Evolutionary conservation across 2,113 vertebrate species (phyloP).

Genomic region (Pteropus alecto): DNA sequence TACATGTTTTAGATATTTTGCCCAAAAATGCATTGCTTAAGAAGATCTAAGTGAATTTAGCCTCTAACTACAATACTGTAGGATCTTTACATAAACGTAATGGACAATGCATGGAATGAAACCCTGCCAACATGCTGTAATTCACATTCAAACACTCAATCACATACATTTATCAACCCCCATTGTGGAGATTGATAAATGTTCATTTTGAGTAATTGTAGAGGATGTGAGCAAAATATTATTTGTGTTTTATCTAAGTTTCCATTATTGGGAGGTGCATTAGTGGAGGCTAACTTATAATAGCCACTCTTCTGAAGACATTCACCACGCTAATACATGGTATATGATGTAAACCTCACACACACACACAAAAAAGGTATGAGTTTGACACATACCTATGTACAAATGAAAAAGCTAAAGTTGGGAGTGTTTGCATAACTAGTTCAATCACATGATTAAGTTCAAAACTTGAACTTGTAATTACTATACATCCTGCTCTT

Average conservation of each 20-base stretch:
- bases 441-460: not conserved
- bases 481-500: not conserved
- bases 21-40: not conserved
- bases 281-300: not conserved
- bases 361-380: not conserved
- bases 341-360: not conserved
- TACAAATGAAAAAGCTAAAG: not conserved
- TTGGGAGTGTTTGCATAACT: not conserved
- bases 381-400: not conserved
- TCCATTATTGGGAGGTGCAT: not conserved
- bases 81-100: not conserved
- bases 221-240: not conserved
- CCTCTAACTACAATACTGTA: not conserved
- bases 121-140: not conserved
- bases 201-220: not conserved
- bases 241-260: not conserved
- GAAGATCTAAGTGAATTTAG: not conserved
- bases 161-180: not conserved
- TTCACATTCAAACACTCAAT: not conserved
- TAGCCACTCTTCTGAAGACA: not conserved
- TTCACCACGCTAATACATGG: not conserved
- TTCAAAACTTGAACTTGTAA: not conserved
- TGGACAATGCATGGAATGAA: not conserved
- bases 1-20: not conserved
- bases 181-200: not conserved